Base-by-base conservation (phyloP, 2,888 invertebrate genomes). In the Meiosimyza platycephala region DNA sequence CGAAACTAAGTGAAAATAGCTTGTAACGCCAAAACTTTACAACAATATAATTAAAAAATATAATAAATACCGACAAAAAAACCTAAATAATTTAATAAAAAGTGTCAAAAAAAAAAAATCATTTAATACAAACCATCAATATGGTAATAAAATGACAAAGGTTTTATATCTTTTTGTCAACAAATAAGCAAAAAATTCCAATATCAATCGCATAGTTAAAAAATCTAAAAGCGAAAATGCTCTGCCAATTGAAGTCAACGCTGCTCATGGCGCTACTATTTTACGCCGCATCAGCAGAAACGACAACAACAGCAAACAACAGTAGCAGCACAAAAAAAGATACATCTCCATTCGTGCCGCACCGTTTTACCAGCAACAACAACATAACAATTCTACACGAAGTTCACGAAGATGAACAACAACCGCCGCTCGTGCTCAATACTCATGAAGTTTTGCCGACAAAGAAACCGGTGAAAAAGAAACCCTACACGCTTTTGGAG, bases 311-410 rank as follows among this genome's bases (percentile, higher is more conserved):
- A 40, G 40, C 40, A 1, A 52, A 51, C 11, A 66, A n/a, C n/a
- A 66, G 6, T 33, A 54, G 54, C 28, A 63, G 48, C n/a, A n/a
- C n/a, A 52, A 11, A 40, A 7, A 50, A 16, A 7, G 16, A 18
- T 18, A 18, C 51, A 11, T 55, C 67, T 48, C 28, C 40, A 40
- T 40, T 40, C 40, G 75, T 73, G 59, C 73, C 72, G 28, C 73
- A 76, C 70, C 78, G 75, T 28, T 76, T 72, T 67, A 76, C 67
- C 16, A 77, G 77, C 48, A 67, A 72, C 33, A 79, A 75, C 54
- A 85, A 85, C 66, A 81, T 85, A 16, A 86, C 85, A 40, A 81
- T 85, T 54, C 69, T 82, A 0, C 82, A 81, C 54, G 82, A 82
- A 65, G 80, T 86, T 7, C 84, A 82, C 48, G 83, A 82, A 40